Conservation (phyloP, 2,797 vertebrate genomes). For the Protonibea diacanthus region DNA sequence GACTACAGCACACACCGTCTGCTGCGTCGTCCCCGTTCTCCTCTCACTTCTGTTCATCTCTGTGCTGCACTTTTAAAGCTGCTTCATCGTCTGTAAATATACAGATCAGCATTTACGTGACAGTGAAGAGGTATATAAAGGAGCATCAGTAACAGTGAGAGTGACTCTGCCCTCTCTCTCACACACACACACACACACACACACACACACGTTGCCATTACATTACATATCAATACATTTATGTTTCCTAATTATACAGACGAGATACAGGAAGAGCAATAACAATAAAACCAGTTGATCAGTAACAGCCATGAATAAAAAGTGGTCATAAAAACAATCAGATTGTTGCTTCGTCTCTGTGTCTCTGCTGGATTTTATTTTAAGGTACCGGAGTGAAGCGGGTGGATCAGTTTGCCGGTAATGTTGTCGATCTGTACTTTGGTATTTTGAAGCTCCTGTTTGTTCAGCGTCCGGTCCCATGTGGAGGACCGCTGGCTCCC, state of each 20-base stretch:
- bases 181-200: too few species aligned
- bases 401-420: conserved; percentile 35
- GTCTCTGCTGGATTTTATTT: conserved; percentile 33
- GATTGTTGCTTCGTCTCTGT: not conserved
- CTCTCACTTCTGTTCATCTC: too few species aligned
- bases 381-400: conserved; percentile 10
- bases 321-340: conserved; percentile 21
- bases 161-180: too few species aligned
- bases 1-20: too few species aligned
- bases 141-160: not conserved
- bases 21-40: too few species aligned
- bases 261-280: conserved; percentile 16
- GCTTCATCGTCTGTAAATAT: not conserved
- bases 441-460: conserved; percentile 42
- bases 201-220: not conserved
- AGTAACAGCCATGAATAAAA: not conserved
- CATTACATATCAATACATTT: not conserved
- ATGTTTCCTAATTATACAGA: not conserved
- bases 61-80: too few species aligned
- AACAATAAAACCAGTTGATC: conserved; percentile 36
- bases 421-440: conserved; percentile 36
- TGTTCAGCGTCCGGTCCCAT: conserved; percentile 3
- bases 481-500: conserved; percentile 17
- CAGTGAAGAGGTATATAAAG: not conserved
- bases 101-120: not conserved